Base-by-base conservation (phyloP, 2,888 invertebrate genomes). In the Sialis fuliginosa region DNA sequence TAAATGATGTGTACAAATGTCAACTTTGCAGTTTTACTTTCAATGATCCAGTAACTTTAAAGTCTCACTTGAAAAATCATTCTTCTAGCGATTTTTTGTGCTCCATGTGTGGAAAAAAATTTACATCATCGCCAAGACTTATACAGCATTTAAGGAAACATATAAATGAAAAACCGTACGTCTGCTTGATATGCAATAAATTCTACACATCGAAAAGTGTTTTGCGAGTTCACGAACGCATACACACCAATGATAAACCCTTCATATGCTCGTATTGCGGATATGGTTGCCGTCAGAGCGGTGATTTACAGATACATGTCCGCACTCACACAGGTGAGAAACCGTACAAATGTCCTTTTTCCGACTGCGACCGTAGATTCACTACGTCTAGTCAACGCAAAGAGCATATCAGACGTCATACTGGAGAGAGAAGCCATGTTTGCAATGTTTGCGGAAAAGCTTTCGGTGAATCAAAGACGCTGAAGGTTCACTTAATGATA, bases 251-350 rank as follows among this genome's bases (percentile, higher is more conserved):
- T n/a, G 22, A 37, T 6, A 45, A 45, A n/a, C 45, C 45, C 6
- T 45, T 32, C 31, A 8, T 45, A 39, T 45, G 45, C n/a, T 30
- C 39, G n/a, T 45, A 37, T n/a, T 45, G 45, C 22, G 39, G 39
- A 8, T 45, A 45, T 9, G 10, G 31, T n/a, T 39, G 39, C 10
- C 22, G 39, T 6, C 39, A 37, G 6, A 39, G 39, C 1, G 39
- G 45, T 4, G 45, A 39, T n/a, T 37, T 45, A 9, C 31, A 39
- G 9, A 39, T 45, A 12, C 45, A 45, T 13, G 12, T 37, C 39
- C 45, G 45, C 6, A 39, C 42, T 13, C 42, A 42, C 6, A 42
- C 42, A n/a, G 42, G 49, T 12, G 48, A 51, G 30, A 52, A 52
- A 46, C 45, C 48, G 4, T 48, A 40, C 42, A 45, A 13, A 7